These are phyloP conservation scores for Squalus acanthias DNA, from an alignment of 2,797 vertebrate species.

Conservation along the genomic window DNA sequence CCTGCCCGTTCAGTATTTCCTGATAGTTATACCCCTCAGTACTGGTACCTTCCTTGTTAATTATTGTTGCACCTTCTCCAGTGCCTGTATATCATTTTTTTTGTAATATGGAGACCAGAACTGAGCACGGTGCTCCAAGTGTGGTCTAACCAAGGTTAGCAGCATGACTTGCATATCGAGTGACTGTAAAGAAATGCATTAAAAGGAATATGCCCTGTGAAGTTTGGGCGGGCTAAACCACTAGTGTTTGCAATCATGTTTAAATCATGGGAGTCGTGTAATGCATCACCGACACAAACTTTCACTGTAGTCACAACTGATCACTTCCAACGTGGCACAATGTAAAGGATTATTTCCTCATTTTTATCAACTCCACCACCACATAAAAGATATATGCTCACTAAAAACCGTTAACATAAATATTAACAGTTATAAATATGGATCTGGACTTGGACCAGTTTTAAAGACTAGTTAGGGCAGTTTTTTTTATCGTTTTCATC, in stretches of 20 bases:
- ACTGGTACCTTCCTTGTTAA: not conserved
- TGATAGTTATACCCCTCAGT: not conserved
- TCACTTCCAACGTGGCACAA: not conserved
- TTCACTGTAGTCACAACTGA: not conserved
- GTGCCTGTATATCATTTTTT: not conserved
- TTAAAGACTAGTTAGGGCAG: not conserved
- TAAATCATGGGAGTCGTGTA: not conserved
- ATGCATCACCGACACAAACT: not conserved
- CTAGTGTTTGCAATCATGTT: not conserved
- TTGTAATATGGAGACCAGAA: not conserved
- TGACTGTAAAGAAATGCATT: not conserved
- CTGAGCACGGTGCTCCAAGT: not conserved
- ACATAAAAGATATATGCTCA: not conserved
- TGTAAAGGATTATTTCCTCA: not conserved
- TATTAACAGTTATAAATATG: not conserved
- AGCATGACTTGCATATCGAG: not conserved
- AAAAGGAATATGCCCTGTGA: not conserved
- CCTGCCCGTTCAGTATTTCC: not conserved
- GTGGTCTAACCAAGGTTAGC: not conserved
- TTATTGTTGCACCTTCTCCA: not conserved
- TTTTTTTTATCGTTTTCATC: not conserved
- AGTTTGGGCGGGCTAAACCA: not conserved
- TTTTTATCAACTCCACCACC: not conserved
- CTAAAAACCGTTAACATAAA: not conserved
- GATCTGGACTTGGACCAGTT: too few relatives aligned